Base-by-base conservation (phyloP, 37 sponge, comb jelly and placozoan genomes). In the Beroe ovata region DNA sequence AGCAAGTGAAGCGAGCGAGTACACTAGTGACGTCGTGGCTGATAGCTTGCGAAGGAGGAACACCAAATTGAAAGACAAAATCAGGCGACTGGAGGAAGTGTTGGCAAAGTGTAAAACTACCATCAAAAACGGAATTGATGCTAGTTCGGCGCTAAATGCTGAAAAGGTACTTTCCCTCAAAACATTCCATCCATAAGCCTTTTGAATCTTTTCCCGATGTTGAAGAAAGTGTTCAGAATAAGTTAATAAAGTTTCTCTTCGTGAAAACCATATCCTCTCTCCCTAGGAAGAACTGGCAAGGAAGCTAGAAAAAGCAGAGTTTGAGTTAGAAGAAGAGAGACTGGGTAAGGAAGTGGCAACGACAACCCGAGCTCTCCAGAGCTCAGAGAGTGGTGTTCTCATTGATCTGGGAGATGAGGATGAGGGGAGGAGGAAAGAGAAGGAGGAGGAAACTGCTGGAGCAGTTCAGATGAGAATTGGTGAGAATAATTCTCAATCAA, bases 91-190 rank as follows among this genome's bases (percentile, higher is more conserved):
- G 84, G 84, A 77, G 38, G 84, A 77, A 19, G 84, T 77, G 42
- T 19, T 77, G 28, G 41, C 84, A 77, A 77, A 77, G 84, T 77
- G 84, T 77, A 77, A 77, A 40, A 77, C 26, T 77, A 77, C 84
- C 22, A 77, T 77, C 20, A 30, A 77, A 19, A 38, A 77, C 28
- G 84, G 84, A 14, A 77, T 77, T 42, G 84, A 77, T 42, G 54
- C 84, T 40, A 77, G 36, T n/a, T 42, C 16, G 28, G 35, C 84
- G 1, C 84, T 77, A 2, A 77, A 16, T 22, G n/a, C 8, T n/a
- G 84, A 77, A 19, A 77, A 77, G 54, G 84, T 77, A n/a, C 11
- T 58, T n/a, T n/a, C n/a, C n/a, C n/a, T n/a, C n/a, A n/a, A n/a
- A n/a, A n/a, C n/a, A n/a, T n/a, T n/a, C n/a, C n/a, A n/a, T n/a